phyloP scores from a whole-genome alignment of 2,797 vertebrate species.

The Gila robusta region DNA sequence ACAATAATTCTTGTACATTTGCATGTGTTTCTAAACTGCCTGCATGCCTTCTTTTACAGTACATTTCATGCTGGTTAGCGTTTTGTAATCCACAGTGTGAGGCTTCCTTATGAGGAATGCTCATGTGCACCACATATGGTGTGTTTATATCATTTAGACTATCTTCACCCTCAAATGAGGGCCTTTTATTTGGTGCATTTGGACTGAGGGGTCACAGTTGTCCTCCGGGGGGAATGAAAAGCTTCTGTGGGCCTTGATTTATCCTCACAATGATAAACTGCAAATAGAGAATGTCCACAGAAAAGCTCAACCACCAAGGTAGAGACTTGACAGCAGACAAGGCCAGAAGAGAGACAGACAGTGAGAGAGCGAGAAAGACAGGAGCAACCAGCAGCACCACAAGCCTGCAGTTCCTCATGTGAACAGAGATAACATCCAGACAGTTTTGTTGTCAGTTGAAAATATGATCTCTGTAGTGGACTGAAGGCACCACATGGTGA shows the following conservation, averaged over 20 bases:
- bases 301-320: conserved; percentile 70
- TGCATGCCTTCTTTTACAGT: conserved; percentile 49
- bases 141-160: conserved; percentile 54
- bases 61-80: conserved; percentile 52
- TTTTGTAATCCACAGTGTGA: conserved; percentile 57
- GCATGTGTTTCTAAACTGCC: conserved; percentile 44
- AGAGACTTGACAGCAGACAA: conserved; percentile 70
- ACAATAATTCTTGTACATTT: conserved; percentile 28
- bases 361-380: conserved; percentile 40
- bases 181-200: conserved; percentile 60
- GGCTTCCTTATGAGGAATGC: conserved; percentile 50
- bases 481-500: conserved; percentile 82
- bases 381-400: conserved; percentile 44
- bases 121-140: conserved; percentile 62
- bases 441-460: conserved; percentile 80
- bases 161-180: conserved; percentile 61
- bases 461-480: conserved; percentile 81
- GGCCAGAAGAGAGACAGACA: conserved; percentile 67
- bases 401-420: conserved; percentile 56
- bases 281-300: conserved; percentile 74
- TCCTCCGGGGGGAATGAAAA: conserved; percentile 51
- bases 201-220: conserved; percentile 51
- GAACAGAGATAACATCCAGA: conserved; percentile 75
- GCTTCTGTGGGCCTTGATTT: conserved; percentile 70
- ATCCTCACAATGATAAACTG: conserved; percentile 75